A percentile compares a stretch with the other conserved stretches of the same genome.
These are phyloP conservation scores for Grantiella picta DNA, from an alignment of 2,113 vertebrate species.

Conservation along the genomic window DNA sequence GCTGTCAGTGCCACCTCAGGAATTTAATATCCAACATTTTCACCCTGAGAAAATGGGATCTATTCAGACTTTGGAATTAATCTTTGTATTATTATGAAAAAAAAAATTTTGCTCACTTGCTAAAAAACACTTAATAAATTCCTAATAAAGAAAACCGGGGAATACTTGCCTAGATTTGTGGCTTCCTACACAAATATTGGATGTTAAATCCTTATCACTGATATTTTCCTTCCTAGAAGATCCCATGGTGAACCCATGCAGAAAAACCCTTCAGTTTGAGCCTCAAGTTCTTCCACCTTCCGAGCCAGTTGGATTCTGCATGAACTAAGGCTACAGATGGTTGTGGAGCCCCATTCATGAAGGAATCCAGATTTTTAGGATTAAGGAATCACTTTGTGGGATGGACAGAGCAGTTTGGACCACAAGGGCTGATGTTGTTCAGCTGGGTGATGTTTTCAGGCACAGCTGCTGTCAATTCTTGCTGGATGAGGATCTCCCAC, in stretches of 20 bases:
- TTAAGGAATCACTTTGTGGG: rapidly evolving
- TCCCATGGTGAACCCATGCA: not conserved
- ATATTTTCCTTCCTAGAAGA: not conserved
- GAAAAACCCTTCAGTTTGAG: not conserved
- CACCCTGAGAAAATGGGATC: not conserved
- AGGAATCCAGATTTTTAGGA: not conserved
- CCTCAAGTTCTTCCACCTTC: not conserved
- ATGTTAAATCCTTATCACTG: not conserved
- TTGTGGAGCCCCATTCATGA: not conserved
- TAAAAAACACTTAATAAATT: not conserved
- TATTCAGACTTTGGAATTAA: not conserved
- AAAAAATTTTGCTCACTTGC: not conserved
- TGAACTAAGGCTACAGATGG: not conserved
- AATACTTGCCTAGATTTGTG: not conserved
- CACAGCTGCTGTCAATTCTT: not conserved
- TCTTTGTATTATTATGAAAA: not conserved
- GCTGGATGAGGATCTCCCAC: not conserved
- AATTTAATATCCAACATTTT: not conserved
- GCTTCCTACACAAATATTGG: not conserved
- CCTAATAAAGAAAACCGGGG: not conserved
- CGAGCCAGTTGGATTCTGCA: not conserved
- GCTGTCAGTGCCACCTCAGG: not conserved
- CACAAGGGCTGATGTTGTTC: not conserved
- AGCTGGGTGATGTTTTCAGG: not conserved
- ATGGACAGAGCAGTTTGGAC: not conserved